phyloP scores from a whole-genome alignment of 2,797 vertebrate species.

The Pelobates cultripes region DNA sequence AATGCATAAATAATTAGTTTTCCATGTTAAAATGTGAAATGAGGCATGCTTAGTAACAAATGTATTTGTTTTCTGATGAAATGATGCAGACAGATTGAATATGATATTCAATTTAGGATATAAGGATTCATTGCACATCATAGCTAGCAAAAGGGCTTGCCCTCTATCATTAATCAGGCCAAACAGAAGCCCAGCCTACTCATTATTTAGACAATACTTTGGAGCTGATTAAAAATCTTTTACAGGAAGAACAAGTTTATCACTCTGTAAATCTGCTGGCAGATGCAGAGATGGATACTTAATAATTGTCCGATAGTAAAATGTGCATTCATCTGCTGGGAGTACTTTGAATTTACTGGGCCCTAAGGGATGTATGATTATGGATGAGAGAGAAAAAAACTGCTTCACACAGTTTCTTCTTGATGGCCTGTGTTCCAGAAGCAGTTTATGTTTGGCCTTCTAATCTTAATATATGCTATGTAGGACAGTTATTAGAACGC shows the following conservation, averaged over 20 bases:
- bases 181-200: slow-evolving; percentile 45
- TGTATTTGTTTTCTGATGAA: slow-evolving; percentile 40
- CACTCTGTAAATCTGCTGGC: slow-evolving; percentile 56
- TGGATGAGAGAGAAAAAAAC: slow-evolving; percentile 28
- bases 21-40: not conserved
- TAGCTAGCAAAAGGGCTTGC: slow-evolving; percentile 41
- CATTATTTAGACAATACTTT: slow-evolving; percentile 35
- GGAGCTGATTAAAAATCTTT: slow-evolving; percentile 41
- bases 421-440: slow-evolving; percentile 38
- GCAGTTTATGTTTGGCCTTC: slow-evolving; percentile 28
- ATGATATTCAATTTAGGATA: slow-evolving; percentile 22
- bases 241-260: slow-evolving; percentile 58
- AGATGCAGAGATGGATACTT: slow-evolving; percentile 54
- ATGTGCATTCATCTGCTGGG: slow-evolving; percentile 51
- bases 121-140: slow-evolving; percentile 45
- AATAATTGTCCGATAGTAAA: slow-evolving; percentile 57
- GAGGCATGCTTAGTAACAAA: not conserved
- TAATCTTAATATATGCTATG: slow-evolving; percentile 9
- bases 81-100: slow-evolving; percentile 21
- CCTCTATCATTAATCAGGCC: slow-evolving; percentile 53
- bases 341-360: slow-evolving; percentile 37
- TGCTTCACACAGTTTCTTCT: slow-evolving; percentile 32
- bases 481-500: slow-evolving; percentile 24
- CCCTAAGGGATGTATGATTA: slow-evolving; percentile 55
- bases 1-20: not conserved